Conservation (phyloP, 2,113 vertebrate species). For the western clawed frog (Xenopus tropicalis) region UCB_Xtro_10.0 CM004445.2:113455001-113455500, state of each 20-base stretch:
- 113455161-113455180: too few species aligned
- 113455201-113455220: neutral
- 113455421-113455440: conserved; percentile 43
- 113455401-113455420: conserved; percentile 43
- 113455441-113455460: conserved; percentile 25
- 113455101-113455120: too few species aligned
- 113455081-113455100: too few species aligned
- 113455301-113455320: conserved; percentile 43
- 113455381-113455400: conserved; percentile 43
- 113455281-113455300: conserved; percentile 38
- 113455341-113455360: conserved; percentile 41
- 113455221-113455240: conserved; percentile 31
- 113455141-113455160: too few species aligned
- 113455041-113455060: too few species aligned
- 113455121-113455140: too few species aligned
- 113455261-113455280: conserved; percentile 41
- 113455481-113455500: conserved; percentile 40
- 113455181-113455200: neutral
- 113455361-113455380: conserved; percentile 40
- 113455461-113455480: conserved; percentile 27
- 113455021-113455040: too few species aligned
- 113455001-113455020: too few species aligned
- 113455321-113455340: conserved; percentile 41
- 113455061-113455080: too few species aligned
- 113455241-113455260: conserved; percentile 31